Base-by-base conservation (phyloP, 2,888 invertebrate species). In the Drosophila melanosoma region DNA sequence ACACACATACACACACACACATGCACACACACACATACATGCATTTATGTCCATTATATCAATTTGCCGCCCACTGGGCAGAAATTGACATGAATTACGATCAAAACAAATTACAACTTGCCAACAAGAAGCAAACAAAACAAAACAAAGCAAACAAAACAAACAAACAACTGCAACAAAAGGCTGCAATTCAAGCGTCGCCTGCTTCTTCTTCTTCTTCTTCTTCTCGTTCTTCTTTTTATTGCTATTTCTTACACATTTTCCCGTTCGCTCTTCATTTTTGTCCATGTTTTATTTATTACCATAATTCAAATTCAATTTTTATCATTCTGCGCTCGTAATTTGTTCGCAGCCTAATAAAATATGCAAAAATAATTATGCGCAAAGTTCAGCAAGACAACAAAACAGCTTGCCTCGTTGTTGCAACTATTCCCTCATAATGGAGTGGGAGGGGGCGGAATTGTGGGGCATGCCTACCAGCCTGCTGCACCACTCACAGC, bases 341-440 rank as follows among this genome's bases (percentile, higher is more conserved):
- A 86, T 82, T 81, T 51, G 63, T 45, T n/a, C 12, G 26, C 66
- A 38, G 53, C 32, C 81, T 77, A 49, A 70, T 85, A 74, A 86
- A 88, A 88, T 88, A 90, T 86, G 90, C 89, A 88, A 79, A 90
- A 86, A 86, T 90, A 86, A 90, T 86, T 86, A 86, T 86, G 89
- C 90, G 89, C 83, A 78, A 86, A 90, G 83, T 86, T 83, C 89
- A 86, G 73, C 74, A 72, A 72, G 84, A 65, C 52, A 70, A 67
- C 63, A 67, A 65, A 56, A 63, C 51, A 51, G 17, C 45, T 51
- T 45, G 53, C 36, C 57, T 70, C 23, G 49, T n/a, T 26, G 6
- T 52, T 26, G 40, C 20, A n/a, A 53, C 57, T 36, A 40, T 40
- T 7, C 5, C 4, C 12, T 45, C 20, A 7, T 20, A 12, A 12